Evolutionary conservation across 2,797 vertebrate species (phyloP), one percentile per base, ranked within the genome.

Genomic region (Diglossa cyanea): DNA sequence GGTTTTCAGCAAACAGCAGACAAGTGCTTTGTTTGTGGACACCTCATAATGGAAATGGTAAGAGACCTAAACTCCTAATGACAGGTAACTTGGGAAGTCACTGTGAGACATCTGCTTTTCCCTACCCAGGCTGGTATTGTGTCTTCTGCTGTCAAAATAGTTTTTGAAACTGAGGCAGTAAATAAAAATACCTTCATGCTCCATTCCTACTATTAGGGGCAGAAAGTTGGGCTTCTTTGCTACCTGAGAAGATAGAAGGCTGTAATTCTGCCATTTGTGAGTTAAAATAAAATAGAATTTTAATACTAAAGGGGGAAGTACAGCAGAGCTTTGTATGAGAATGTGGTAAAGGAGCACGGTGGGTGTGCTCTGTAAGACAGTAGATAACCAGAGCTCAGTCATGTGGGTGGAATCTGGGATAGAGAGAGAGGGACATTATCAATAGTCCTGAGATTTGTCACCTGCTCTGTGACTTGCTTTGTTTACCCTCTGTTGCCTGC

Each of bases 31-130:
- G 98, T 99, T 96, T 99, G 99, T 76, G 99, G 99, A 96, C 99
- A 99, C 95, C 99, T 99, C 97, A 99, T 99, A 98, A 99, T 99
- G 99, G 99, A 99, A 97, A 99, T 99, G 99, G 99, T 99, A 98
- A 98, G 98, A 88, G 6, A 70, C 47, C n/a, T 39, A 17, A 84
- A 58, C 70, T 70, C 20, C 75, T 85, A 28, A n/a, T 28, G 1
- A 1, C 0, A 25, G 33, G 24, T 44, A 50, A 26, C 54, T 78
- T 45, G 39, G 45, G 42, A 19, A 24, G 37, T 6, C 28, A 3
- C 12, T 75, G 33, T 68, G 33, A 67, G n/a, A 31, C 6, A 2
- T 1, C 19, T 58, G 50, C 25, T 33, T 67, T 72, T 68, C 31
- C 28, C 15, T 68, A 1, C 11, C 54, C 35, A 18, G 15, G 10